Percentiles rank a stretch among this genome's conserved stretches.
Conservation (phyloP, 2,113 vertebrate genomes). For the Lophochroa leadbeateri region DNA sequence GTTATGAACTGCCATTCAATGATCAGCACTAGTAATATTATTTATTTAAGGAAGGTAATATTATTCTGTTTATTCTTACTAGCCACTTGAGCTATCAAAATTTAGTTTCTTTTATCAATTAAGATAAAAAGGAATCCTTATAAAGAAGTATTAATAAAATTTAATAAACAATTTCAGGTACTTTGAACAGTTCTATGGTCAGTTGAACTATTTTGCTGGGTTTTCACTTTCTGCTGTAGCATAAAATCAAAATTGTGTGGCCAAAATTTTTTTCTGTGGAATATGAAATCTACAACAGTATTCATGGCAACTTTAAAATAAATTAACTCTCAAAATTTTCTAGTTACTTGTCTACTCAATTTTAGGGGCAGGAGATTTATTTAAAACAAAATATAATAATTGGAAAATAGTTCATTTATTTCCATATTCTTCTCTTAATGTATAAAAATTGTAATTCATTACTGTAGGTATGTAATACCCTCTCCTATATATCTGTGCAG, state of each 20-base stretch:
- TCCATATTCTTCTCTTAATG: background rate
- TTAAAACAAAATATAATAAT: background rate
- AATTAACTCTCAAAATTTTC: background rate
- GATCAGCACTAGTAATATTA: background rate
- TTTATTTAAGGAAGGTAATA: background rate
- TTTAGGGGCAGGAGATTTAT: background rate
- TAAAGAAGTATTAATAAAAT: background rate
- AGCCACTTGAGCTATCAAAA: background rate
- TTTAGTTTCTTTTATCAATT: background rate
- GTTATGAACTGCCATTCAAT: background rate
- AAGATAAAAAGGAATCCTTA: background rate
- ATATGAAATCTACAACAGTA: background rate
- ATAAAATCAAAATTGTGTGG: background rate
- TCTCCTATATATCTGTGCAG: background rate
- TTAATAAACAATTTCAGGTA: background rate
- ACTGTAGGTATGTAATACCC: accelerated
- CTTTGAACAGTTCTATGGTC: background rate
- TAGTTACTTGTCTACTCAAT: background rate
- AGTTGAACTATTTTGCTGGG: background rate
- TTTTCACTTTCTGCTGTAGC: background rate
- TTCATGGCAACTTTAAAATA: background rate
- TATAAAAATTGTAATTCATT: background rate
- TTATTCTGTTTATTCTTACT: background rate
- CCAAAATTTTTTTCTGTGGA: background rate
- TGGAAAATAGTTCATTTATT: background rate